Evolutionary conservation across 2,888 invertebrate species (phyloP), one percentile per base, ranked within the genome.

Genomic region (Cetonia aurata): DNA sequence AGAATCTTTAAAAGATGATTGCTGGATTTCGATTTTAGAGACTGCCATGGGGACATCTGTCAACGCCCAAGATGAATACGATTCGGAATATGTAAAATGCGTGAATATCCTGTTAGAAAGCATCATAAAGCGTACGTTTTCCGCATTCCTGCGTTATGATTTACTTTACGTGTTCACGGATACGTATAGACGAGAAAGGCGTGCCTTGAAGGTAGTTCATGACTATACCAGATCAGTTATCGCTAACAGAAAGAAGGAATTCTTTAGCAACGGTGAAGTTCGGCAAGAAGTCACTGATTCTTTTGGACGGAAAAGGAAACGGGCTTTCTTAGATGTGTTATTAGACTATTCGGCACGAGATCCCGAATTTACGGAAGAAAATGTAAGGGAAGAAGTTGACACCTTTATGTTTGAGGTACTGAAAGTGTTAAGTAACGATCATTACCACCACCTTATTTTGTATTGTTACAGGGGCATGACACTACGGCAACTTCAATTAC

Each of bases 1-100:
- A 19, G 19, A 4, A n/a, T 31, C 25, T 8, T 25, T 15, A 1
- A 2, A 46, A 33, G 6, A 46, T 37, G 19, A 15, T n/a, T 17
- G n/a, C 1, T 31, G 1, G 31, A 13, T 46, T n/a, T n/a, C 46
- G 3, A 37, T 13, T 55, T 25, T 52, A 62, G 69, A 67, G 44
- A 53, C 69, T 1, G 92, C 95, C 10, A 95, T 95, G 95, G 95
- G 94, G 0, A 88, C 89, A 12, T 87, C 88, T 19, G 85, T 93
- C 0, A 86, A 92, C 79, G 92, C 93, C 0, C 94, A 94, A 81
- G 84, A 85, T 3, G 86, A 91, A 78, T 86, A 85, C 10, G 87
- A 92, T 74, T 91, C 92, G 0, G 88, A 89, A 76, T 94, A 93
- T 80, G 92, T 93, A 0, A 86, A 87, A 78, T 90, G 92, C 9